Evolutionary conservation across 2,888 invertebrate genomes (phyloP).

Genomic region (Drosophila quasianomalipes): DNA sequence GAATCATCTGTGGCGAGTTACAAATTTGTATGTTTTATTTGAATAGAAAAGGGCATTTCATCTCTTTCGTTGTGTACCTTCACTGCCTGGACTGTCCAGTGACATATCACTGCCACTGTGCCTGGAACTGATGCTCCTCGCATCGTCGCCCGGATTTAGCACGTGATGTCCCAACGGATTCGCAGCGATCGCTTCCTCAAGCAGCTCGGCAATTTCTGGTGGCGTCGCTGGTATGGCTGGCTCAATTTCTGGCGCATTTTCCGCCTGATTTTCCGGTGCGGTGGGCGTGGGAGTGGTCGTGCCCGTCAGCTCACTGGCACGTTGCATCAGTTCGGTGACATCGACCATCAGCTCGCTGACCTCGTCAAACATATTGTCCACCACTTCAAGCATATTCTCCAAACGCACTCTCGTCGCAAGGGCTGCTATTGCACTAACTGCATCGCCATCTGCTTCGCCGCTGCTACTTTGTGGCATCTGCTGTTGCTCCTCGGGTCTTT

Average conservation of each 20-base stretch:
- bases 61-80: slow-evolving; percentile 40
- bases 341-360: slow-evolving; percentile 48
- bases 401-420: slow-evolving; percentile 27
- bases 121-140: slow-evolving; percentile 27
- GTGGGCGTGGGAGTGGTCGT: background rate
- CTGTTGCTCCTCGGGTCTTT: background rate
- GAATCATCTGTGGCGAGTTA: slow-evolving; percentile 57
- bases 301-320: slow-evolving; percentile 25
- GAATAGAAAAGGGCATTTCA: background rate
- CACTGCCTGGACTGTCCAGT: slow-evolving; percentile 67
- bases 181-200: slow-evolving; percentile 5
- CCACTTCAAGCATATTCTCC: slow-evolving; percentile 48
- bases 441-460: background rate
- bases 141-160: slow-evolving; percentile 26
- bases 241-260: background rate
- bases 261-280: background rate
- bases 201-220: slow-evolving; percentile 1
- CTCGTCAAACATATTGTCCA: slow-evolving; percentile 52
- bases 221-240: slow-evolving; percentile 7
- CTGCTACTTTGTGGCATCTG: background rate
- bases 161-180: slow-evolving; percentile 6
- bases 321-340: slow-evolving; percentile 46
- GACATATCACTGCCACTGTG: slow-evolving; percentile 66
- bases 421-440: slow-evolving; percentile 23
- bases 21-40: background rate